These are phyloP conservation scores for Sebastes schlegelii DNA, from an alignment of 2,113 vertebrate genomes.

Conservation along the genomic window DNA sequence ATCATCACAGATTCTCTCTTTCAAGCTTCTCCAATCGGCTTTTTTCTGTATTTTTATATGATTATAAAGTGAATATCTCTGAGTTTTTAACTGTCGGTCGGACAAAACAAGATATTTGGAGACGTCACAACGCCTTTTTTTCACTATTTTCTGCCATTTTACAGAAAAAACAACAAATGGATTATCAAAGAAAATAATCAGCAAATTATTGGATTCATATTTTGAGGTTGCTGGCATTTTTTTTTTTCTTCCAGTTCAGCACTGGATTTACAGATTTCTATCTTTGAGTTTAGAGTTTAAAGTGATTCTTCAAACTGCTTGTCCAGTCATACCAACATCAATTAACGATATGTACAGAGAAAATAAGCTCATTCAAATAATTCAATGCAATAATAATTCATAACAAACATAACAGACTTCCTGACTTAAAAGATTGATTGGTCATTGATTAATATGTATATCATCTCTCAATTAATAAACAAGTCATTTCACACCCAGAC, in stretches of 20 bases:
- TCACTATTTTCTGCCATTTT: not conserved
- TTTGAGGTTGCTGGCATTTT: not conserved
- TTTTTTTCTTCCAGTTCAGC: not conserved
- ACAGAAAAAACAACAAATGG: not conserved
- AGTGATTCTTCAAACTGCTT: not conserved
- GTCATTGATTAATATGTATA: not conserved
- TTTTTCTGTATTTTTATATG: not conserved
- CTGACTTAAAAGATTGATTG: not conserved
- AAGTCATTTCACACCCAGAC: conserved; percentile 15
- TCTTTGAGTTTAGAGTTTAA: not conserved
- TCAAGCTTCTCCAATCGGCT: not conserved
- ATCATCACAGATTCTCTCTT: no score
- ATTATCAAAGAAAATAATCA: not conserved
- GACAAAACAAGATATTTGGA: no score
- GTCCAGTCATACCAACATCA: not conserved
- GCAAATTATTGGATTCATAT: not conserved
- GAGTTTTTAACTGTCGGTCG: no score
- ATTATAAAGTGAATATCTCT: no score
- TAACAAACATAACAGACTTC: not conserved
- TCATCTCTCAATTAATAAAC: not conserved
- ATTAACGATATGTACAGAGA: not conserved
- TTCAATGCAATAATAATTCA: not conserved
- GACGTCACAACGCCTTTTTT: no score
- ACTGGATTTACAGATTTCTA: not conserved
- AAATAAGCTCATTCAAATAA: not conserved